Evolutionary conservation across 2,888 invertebrate genomes (phyloP), one percentile per base, ranked within the genome.

Genomic region (Dasysyrphus albostriatus): DNA sequence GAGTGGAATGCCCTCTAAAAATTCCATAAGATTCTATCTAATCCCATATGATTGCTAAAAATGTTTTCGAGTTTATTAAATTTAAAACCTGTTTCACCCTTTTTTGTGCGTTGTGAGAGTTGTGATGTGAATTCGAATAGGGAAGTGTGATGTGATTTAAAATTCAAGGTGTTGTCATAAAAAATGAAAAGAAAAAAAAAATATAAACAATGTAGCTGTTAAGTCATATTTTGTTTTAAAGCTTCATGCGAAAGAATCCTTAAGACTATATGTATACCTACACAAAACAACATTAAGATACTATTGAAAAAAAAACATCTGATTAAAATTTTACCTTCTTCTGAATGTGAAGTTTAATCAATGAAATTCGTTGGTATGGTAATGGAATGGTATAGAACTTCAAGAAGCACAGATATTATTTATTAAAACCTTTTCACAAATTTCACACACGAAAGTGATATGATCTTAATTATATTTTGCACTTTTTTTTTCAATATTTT

Each of bases 1-100:
- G 63, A 74, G 70, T 51, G 32, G 63, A 82, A 63, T 82, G 76
- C 77, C 85, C 77, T 77, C 85, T 78, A 76, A 80, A 72, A 49
- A 44, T 75, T 83, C 61, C 39, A 47, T 32, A 0, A 24, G 49
- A 34, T 34, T 67, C 49, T 47, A 32, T 47, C 5, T 67, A 69
- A n/a, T 59, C 39, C 51, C 39, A 39, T 16, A 34, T 56, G 34
- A 56, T 7, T 32, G 19, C 24, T 1, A 10, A 19, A 47, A 69
- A 54, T 67, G 8, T 42, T 51, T 69, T 16, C 34, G 29, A 47
- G 10, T 29, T 24, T 29, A n/a, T 39, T 54, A 51, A 54, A 54
- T n/a, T 9, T 10, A 51, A 51, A 69, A 69, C 69, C 69, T 34
- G 69, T 69, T 69, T 39, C 19, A 51, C 69, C 54, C 69, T 54